Base-by-base conservation (phyloP, 2,113 vertebrate species). In the Phrynosoma blainvillii region DNA sequence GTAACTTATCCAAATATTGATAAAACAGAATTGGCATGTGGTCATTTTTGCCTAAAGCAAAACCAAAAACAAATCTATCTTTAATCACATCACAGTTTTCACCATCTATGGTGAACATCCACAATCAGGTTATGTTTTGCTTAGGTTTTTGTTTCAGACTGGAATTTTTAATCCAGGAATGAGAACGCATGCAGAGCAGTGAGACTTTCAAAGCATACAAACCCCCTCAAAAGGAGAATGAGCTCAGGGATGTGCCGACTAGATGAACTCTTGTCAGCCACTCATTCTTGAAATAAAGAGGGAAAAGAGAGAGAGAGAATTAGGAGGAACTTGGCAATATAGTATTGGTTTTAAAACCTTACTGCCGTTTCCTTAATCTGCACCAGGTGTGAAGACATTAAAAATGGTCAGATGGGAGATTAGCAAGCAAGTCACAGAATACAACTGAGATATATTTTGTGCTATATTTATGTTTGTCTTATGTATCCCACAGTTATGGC, bases 301-400 rank as follows among this genome's bases (percentile, higher is more conserved):
- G 16, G 18, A 20, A 36, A 47, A 62, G 59, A 18, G 3, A 18
- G 59, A 18, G 59, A 62, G 59, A 62, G 59, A 62, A 71, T 71
- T 68, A 32, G 68, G 47, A 88, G 87, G 62, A 70, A 88, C 62
- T 83, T 88, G 87, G 86, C 71, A 76, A 74, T 77, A 82, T 12
- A 68, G 71, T 32, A 25, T 71, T 66, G 42, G 9, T 36, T 87
- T 77, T 62, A 62, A 83, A 83, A 77, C 42, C 59, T 68, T 73
- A 83, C 73, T 70, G 80, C 80, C 47, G 40, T 83, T 76, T 70
- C 40, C 80, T 83, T 88, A 88, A 88, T 88, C 80, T 73, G 77
- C 25, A 83, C 87, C 87, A 84, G 87, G 87, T 88, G 87, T 77
- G 87, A 88, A 83, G 80, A 77, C 83, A 88, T 88, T 88, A 75